These are phyloP conservation scores for Pammene fasciana DNA, from an alignment of 2,888 invertebrate species.

Conservation along the genomic window DNA sequence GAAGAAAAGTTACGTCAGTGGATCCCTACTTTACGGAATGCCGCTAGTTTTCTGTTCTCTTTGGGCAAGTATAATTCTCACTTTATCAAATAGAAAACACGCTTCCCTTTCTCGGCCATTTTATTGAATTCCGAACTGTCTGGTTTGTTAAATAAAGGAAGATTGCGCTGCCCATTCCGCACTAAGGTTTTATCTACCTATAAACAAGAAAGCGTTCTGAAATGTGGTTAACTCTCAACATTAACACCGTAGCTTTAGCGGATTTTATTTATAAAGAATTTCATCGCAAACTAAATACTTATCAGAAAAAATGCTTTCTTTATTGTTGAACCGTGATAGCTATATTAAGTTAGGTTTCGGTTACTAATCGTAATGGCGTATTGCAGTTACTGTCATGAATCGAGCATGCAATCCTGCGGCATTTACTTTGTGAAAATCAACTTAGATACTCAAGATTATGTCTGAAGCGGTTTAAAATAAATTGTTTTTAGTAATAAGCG, in stretches of 20 bases:
- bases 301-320: not conserved
- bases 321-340: not conserved
- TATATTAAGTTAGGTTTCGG: not conserved
- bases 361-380: slow-evolving; percentile 21
- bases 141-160: slow-evolving; percentile 60
- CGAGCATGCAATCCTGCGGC: slow-evolving; percentile 30
- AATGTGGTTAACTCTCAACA: slow-evolving; percentile 20
- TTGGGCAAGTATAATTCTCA: slow-evolving; percentile 75
- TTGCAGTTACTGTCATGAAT: slow-evolving; percentile 28
- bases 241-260: slow-evolving; percentile 1
- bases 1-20: slow-evolving; percentile 68
- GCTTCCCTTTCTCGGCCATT: slow-evolving; percentile 63
- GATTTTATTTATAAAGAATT: slow-evolving; percentile 4
- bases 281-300: not conserved
- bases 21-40: slow-evolving; percentile 66
- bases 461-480: slow-evolving; percentile 42
- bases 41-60: slow-evolving; percentile 64
- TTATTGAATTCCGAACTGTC: slow-evolving; percentile 75
- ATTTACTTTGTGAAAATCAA: slow-evolving; percentile 11
- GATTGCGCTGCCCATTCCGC: slow-evolving; percentile 59
- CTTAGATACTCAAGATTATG: slow-evolving; percentile 17
- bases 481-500: not conserved
- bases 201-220: slow-evolving; percentile 27
- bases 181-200: slow-evolving; percentile 39
- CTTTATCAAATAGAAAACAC: slow-evolving; percentile 68